Conservation (phyloP, 2,888 invertebrate genomes). For the Trichogramma dendrolimi region DNA sequence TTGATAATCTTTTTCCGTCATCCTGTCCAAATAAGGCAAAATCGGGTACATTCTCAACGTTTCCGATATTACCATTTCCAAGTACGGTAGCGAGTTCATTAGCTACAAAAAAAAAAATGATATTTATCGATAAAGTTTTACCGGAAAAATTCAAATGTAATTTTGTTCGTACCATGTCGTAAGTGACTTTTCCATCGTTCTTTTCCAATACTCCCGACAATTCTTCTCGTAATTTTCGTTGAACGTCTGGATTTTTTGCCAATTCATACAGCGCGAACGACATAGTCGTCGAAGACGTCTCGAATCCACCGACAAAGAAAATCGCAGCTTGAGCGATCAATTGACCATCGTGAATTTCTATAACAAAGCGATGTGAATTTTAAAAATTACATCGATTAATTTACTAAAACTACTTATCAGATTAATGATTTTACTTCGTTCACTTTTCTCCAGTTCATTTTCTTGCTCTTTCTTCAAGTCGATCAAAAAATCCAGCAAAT, state of each 20-base stretch:
- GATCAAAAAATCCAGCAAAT: constrained; percentile 54
- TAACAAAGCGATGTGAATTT: background rate
- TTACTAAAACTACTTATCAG: constrained; percentile 30
- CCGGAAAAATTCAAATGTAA: too few species aligned
- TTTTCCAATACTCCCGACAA: constrained; percentile 32
- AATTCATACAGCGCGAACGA: constrained; percentile 40
- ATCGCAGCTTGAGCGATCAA: constrained; percentile 40
- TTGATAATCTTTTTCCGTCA: constrained; percentile 37
- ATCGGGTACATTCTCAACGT: constrained; percentile 50
- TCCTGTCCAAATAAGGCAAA: constrained; percentile 40
- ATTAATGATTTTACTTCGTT: constrained; percentile 13
- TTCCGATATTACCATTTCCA: constrained; percentile 45
- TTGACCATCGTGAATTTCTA: constrained; percentile 41
- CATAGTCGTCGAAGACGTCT: constrained; percentile 39
- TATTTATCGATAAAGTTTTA: background rate
- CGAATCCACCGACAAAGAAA: constrained; percentile 44
- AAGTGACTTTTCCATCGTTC: constrained; percentile 37
- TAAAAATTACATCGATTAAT: background rate
- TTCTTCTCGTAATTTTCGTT: constrained; percentile 36
- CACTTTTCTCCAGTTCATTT: constrained; percentile 12
- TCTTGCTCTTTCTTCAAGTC: constrained; percentile 43
- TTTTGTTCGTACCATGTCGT: constrained; percentile 36
- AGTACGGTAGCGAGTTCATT: constrained; percentile 33
- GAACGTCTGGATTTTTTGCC: constrained; percentile 36
- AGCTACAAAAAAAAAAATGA: constrained; percentile 20